Conservation (phyloP, 2,113 vertebrate species). For the Dromaius novaehollandiae region DNA sequence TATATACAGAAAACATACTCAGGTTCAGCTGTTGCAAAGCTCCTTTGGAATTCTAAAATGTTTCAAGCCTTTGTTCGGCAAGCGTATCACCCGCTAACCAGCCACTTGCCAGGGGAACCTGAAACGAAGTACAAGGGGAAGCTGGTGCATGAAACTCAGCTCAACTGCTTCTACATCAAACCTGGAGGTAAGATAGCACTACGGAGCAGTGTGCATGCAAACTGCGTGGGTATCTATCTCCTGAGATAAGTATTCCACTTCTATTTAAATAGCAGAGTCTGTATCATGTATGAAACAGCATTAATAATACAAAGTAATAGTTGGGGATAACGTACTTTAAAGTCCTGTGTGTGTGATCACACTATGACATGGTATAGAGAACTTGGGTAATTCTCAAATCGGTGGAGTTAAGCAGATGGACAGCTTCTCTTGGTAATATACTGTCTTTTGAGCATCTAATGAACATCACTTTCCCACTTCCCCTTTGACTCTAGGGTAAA, state of each 20-base stretch:
- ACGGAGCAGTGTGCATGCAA: neutral
- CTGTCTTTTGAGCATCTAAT: neutral
- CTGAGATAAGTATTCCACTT: neutral
- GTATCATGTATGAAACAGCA: neutral
- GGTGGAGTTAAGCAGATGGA: neutral
- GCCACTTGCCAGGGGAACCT: slow-evolving; percentile 78
- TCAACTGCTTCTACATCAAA: slow-evolving; percentile 84
- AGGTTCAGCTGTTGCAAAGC: neutral
- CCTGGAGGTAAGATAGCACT: slow-evolving; percentile 89
- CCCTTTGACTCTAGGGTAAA: neutral
- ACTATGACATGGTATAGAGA: neutral
- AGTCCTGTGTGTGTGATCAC: neutral
- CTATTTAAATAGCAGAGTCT: neutral
- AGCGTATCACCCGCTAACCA: slow-evolving; percentile 80
- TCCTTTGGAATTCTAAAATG: slow-evolving; percentile 68
- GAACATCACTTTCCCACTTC: neutral
- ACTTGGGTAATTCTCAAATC: neutral
- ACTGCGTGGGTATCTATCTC: neutral
- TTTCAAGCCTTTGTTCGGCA: slow-evolving; percentile 76
- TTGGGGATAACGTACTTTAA: neutral
- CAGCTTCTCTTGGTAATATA: neutral
- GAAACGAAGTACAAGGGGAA: slow-evolving; percentile 87
- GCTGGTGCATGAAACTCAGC: slow-evolving; percentile 87
- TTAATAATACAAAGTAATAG: neutral
- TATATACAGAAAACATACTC: neutral